Evolutionary conservation across 2,888 invertebrate genomes (phyloP).

Genomic region (Xylota sylvarum): DNA sequence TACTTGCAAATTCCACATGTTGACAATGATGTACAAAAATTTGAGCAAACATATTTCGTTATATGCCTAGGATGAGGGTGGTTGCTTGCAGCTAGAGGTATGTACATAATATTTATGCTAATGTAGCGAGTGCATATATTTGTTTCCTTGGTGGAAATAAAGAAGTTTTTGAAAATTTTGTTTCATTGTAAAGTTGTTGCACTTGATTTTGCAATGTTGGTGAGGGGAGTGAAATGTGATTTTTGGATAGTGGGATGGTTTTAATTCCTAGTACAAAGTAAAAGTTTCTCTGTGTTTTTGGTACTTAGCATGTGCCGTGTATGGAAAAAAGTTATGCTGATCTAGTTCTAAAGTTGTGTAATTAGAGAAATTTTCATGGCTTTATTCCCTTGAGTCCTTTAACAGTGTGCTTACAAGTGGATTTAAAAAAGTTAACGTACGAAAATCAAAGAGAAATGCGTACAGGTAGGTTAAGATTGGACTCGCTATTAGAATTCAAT

Average conservation of each 20-base stretch:
- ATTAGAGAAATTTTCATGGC: neutral
- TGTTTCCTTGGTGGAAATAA: constrained; percentile 1
- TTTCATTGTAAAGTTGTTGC: neutral
- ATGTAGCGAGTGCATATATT: constrained; percentile 9
- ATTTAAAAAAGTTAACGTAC: neutral
- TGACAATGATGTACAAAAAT: constrained; percentile 71
- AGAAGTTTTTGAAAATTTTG: constrained; percentile 14
- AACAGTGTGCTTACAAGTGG: neutral
- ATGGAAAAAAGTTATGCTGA: neutral
- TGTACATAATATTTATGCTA: constrained; percentile 22
- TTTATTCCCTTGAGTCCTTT: neutral
- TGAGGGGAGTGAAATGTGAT: neutral
- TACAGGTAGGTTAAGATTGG: no score
- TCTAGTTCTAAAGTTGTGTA: neutral
- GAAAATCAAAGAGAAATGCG: neutral
- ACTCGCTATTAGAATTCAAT: no score
- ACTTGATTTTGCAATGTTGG: constrained; percentile 8
- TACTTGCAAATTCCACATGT: constrained; percentile 60
- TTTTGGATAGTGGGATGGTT: neutral
- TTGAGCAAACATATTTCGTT: constrained; percentile 52
- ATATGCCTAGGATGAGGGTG: constrained; percentile 8
- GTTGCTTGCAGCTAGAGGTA: neutral
- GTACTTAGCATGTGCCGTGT: neutral
- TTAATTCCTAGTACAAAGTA: neutral
- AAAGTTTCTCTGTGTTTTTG: constrained; percentile 4